phyloP scores from a whole-genome alignment of 2,797 vertebrate genomes.

The Amniataba percoides region DNA sequence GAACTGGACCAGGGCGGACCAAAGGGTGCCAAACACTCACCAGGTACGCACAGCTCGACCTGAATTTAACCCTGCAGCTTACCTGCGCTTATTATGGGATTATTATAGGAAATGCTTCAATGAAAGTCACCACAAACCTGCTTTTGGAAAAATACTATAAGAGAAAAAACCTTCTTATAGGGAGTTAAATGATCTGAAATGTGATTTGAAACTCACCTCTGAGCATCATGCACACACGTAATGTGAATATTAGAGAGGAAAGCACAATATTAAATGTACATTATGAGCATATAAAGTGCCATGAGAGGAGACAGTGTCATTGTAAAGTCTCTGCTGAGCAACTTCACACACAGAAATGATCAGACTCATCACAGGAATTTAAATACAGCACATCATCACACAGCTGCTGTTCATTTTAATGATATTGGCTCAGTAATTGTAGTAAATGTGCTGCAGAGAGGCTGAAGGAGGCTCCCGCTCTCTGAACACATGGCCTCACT shows the following conservation, averaged over 20 bases:
- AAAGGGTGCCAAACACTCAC: slow-evolving; percentile 55
- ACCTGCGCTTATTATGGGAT: background rate
- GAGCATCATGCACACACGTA: background rate
- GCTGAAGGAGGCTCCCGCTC: background rate
- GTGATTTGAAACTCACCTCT: no score
- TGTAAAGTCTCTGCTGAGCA: background rate
- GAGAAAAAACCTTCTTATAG: background rate
- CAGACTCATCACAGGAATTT: background rate
- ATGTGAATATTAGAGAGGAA: no score
- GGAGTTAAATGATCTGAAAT: background rate
- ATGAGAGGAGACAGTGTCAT: background rate
- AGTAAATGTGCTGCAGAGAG: background rate
- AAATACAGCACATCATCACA: background rate
- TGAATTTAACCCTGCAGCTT: slow-evolving; percentile 14
- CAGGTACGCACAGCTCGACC: slow-evolving; percentile 64
- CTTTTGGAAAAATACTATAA: no score
- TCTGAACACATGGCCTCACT: background rate
- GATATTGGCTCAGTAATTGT: background rate
- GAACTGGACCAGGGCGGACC: slow-evolving; percentile 61
- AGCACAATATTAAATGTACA: background rate
- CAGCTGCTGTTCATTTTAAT: background rate
- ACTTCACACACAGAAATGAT: background rate
- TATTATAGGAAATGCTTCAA: background rate
- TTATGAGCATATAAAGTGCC: background rate
- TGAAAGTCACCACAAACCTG: background rate